Base-by-base conservation (phyloP, 2,888 invertebrate genomes). In the Drepana falcataria region DNA sequence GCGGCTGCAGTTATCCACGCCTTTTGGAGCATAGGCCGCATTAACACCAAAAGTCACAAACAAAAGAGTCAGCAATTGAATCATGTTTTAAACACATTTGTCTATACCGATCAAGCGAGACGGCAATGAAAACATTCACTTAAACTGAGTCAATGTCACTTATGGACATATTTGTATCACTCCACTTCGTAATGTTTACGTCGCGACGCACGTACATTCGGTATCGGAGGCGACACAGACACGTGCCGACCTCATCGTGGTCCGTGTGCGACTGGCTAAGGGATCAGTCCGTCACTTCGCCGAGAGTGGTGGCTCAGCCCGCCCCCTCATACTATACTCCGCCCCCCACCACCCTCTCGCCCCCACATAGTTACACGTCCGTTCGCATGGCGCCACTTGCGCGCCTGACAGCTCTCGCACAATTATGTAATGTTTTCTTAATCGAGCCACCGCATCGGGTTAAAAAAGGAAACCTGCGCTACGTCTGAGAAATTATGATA, bases 371-470 rank as follows among this genome's bases (percentile, higher is more conserved):
- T 89, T 87, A 85, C 85, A 86, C 83, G 85, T 85, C 83, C 69
- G 68, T 78, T 82, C 84, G 84, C 79, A 85, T 78, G 87, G 89
- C 89, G 89, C 89, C 86, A 89, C 90, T 88, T 83, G 85, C 84
- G 82, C 84, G 73, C 74, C 79, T 73, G 77, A 75, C 79, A 81
- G 79, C 81, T 83, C 79, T 83, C 81, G 77, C 80, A 87, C 84
- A 88, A 87, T 89, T 89, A 90, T 87, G 82, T 88, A 88, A 87
- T 88, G 84, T 87, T 89, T 89, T 88, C 85, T 86, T 88, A 87
- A 87, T 88, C 83, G 82, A 85, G 80, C 81, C 75, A 81, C 80
- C 81, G 78, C 78, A 79, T 75, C 73, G 71, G 71, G 69, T 80
- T 81, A 77, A 83, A 84, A 83, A 81, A 76, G 71, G 65, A 75